Evolutionary conservation across 2,113 vertebrate genomes (phyloP).

Genomic region (Megalops atlanticus): DNA sequence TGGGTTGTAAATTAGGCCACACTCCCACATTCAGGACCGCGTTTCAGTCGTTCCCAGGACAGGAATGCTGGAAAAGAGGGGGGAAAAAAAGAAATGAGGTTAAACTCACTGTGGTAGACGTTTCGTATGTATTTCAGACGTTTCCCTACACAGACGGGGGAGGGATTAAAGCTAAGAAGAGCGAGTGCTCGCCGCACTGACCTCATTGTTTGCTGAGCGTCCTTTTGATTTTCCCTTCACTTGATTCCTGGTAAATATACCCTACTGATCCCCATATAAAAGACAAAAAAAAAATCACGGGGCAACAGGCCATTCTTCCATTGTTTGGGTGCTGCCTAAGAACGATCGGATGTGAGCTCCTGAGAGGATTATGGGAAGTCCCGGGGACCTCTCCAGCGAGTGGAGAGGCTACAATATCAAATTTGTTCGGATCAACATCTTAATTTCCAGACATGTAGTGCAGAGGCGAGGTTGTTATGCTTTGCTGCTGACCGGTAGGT

Average conservation of each 20-base stretch:
- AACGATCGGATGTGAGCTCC: slow-evolving; percentile 14
- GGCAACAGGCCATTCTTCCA: neutral
- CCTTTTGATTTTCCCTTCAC: slow-evolving; percentile 19
- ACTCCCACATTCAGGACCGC: neutral
- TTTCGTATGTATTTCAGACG: neutral
- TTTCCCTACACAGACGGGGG: neutral
- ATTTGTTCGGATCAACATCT: neutral
- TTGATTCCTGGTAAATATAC: slow-evolving; percentile 21
- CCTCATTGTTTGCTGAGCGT: neutral
- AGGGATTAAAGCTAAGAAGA: slow-evolving; percentile 15
- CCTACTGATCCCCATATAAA: slow-evolving; percentile 14
- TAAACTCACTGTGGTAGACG: neutral
- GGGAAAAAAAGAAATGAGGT: neutral
- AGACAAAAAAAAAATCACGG: slow-evolving; percentile 12
- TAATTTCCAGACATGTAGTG: neutral
- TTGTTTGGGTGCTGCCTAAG: slow-evolving; percentile 11
- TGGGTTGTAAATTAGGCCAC: neutral
- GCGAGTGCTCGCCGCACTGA: neutral
- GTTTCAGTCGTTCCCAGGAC: neutral
- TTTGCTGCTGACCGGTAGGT: neutral
- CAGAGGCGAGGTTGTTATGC: neutral
- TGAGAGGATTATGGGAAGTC: slow-evolving; percentile 16
- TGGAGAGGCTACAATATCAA: neutral
- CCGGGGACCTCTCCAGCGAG: neutral
- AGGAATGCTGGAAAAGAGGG: neutral